Conservation (phyloP, 2,888 invertebrate species). For the Pandemis cinnamomeana region DNA sequence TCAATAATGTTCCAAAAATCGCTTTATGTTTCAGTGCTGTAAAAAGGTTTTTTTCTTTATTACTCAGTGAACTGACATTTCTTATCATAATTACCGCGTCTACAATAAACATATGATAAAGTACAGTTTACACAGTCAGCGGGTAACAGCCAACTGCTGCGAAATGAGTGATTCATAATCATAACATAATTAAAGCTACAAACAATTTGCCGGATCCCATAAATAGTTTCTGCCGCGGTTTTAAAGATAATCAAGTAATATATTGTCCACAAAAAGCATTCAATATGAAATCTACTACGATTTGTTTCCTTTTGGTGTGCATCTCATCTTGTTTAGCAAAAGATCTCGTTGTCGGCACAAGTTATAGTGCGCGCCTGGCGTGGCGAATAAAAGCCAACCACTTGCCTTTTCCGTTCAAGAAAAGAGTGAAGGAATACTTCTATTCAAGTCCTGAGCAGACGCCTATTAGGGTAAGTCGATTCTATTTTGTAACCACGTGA, state of each 20-base stretch:
- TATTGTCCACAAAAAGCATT: background rate
- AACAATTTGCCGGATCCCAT: background rate
- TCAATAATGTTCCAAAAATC: too few relatives aligned
- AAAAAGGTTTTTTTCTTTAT: conserved; percentile 1
- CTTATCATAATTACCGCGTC: conserved; percentile 6
- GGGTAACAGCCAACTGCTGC: background rate
- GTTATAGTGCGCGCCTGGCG: conserved; percentile 57
- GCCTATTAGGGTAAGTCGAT: conserved; percentile 57
- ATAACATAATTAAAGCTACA: background rate
- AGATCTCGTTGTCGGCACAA: conserved; percentile 66
- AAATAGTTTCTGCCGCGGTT: background rate
- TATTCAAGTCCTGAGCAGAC: conserved; percentile 63
- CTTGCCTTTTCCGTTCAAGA: conserved; percentile 65
- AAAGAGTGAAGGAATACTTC: conserved; percentile 70
- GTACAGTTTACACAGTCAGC: background rate
- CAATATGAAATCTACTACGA: conserved; percentile 10
- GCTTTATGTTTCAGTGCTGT: background rate
- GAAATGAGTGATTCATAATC: conserved; percentile 1
- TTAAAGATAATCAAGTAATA: background rate
- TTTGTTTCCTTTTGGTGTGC: conserved; percentile 47
- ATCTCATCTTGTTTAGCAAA: conserved; percentile 56
- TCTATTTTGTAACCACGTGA: background rate
- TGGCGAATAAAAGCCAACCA: conserved; percentile 70
- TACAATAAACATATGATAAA: background rate
- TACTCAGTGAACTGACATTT: conserved; percentile 6